Percentiles rank a stretch among this genome's conserved stretches.
Conservation (phyloP, 1,140 invertebrate species). For the Drosophila persimilis region DNA sequence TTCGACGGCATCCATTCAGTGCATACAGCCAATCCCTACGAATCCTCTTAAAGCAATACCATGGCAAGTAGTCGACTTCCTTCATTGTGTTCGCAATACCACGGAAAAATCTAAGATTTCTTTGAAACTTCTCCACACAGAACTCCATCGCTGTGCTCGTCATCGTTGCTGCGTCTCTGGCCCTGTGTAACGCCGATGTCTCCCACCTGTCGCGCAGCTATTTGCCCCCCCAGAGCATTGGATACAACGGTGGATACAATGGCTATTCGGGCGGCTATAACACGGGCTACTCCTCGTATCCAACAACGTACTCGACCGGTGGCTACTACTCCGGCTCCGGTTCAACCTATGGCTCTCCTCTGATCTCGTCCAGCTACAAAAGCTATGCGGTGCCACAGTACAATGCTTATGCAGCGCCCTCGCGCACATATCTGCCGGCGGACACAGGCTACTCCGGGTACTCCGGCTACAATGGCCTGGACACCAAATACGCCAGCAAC, state of each 20-base stretch:
- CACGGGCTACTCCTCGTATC: constrained; percentile 44
- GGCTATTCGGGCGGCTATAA: constrained; percentile 32
- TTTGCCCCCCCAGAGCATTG: constrained; percentile 52
- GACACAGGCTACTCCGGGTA: constrained; percentile 43
- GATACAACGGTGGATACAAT: constrained; percentile 10
- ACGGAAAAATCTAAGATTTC: neutral
- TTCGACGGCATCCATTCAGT: constrained; percentile 32
- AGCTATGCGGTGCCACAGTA: constrained; percentile 62
- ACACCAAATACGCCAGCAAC: constrained; percentile 71
- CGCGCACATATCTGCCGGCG: constrained; percentile 50
- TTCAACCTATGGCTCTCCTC: constrained; percentile 26
- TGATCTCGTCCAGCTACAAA: constrained; percentile 42
- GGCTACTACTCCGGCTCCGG: constrained; percentile 36
- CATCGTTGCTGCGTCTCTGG: constrained; percentile 42
- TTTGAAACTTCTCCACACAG: constrained; percentile 7
- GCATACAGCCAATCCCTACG: constrained; percentile 12
- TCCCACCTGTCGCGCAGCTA: constrained; percentile 65
- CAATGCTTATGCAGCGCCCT: constrained; percentile 52
- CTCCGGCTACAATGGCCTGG: constrained; percentile 53
- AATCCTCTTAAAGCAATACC: neutral
- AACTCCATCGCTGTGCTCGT: constrained; percentile 32
- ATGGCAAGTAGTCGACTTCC: neutral
- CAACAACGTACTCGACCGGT: constrained; percentile 48
- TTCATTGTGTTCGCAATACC: neutral
- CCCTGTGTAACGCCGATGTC: constrained; percentile 56